A percentile compares a stretch with the other conserved stretches of the same genome.
These are phyloP conservation scores for Mareca strepera DNA, from an alignment of 2,797 vertebrate species.

Conservation along the genomic window DNA sequence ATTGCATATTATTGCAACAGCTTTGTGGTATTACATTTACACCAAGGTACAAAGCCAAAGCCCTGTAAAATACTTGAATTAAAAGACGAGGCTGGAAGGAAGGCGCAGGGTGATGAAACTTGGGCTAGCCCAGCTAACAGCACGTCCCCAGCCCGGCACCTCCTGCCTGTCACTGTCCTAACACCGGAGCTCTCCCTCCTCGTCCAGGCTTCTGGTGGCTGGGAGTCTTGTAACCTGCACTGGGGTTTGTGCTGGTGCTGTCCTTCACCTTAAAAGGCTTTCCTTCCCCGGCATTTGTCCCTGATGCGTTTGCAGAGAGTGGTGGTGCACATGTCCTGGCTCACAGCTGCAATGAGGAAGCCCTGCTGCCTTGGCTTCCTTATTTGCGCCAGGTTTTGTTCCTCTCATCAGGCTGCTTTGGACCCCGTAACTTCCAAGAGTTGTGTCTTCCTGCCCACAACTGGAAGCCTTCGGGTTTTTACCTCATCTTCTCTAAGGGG, in stretches of 20 bases:
- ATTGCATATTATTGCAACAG: neutral
- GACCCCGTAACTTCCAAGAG: neutral
- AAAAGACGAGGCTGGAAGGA: neutral
- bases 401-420: neutral
- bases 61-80: neutral
- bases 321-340: accelerated
- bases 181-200: neutral
- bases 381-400: neutral
- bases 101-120: accelerated
- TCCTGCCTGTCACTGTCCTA: accelerated
- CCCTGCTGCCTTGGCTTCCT: neutral
- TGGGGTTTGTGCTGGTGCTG: neutral
- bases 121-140: neutral
- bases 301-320: neutral
- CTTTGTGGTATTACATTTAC: neutral
- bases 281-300: neutral
- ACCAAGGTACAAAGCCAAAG: neutral
- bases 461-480: neutral
- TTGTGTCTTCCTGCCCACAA: neutral
- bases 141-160: accelerated
- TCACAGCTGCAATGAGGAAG: neutral
- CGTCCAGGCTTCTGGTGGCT: neutral
- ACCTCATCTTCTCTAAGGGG: neutral
- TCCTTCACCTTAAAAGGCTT: neutral
- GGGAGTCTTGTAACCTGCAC: neutral